Percentiles rank a stretch among this genome's conserved stretches.
Evolutionary conservation across 2,113 vertebrate genomes (phyloP).

Genomic region (Columba livia): DNA sequence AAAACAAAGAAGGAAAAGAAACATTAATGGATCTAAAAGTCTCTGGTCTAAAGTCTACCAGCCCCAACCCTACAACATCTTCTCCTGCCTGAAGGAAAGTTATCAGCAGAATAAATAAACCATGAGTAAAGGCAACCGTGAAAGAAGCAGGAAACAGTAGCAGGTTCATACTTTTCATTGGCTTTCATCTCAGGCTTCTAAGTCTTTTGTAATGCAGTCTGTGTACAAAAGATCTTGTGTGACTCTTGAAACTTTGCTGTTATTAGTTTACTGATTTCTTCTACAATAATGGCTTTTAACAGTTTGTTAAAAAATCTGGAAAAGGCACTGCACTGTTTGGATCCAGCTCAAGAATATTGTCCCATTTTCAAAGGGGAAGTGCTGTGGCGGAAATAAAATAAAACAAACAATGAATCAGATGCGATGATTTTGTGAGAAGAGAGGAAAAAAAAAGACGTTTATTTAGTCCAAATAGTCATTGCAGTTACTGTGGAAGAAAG

Average conservation of each 20-base stretch:
- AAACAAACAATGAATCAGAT: background rate
- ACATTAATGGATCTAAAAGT: background rate
- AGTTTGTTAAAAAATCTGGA: background rate
- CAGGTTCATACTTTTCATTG: background rate
- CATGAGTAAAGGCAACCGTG: accelerated
- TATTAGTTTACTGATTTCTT: background rate
- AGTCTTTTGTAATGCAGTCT: background rate
- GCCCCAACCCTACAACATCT: accelerated
- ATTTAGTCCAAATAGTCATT: background rate
- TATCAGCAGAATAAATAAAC: background rate
- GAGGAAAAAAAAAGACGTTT: background rate
- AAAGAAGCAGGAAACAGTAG: background rate
- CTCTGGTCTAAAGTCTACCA: background rate
- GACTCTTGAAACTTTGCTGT: background rate
- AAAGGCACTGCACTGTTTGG: accelerated
- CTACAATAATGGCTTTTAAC: background rate
- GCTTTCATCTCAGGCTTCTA: background rate
- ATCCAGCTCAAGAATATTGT: background rate
- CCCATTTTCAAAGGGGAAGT: accelerated
- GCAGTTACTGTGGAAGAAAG: accelerated
- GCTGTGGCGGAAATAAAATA: background rate
- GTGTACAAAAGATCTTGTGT: accelerated
- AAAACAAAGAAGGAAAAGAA: background rate
- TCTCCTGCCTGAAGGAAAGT: background rate
- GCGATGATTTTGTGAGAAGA: background rate